phyloP scores from a whole-genome alignment of 2,888 invertebrate species.

The Hydropsyche betteni region DNA sequence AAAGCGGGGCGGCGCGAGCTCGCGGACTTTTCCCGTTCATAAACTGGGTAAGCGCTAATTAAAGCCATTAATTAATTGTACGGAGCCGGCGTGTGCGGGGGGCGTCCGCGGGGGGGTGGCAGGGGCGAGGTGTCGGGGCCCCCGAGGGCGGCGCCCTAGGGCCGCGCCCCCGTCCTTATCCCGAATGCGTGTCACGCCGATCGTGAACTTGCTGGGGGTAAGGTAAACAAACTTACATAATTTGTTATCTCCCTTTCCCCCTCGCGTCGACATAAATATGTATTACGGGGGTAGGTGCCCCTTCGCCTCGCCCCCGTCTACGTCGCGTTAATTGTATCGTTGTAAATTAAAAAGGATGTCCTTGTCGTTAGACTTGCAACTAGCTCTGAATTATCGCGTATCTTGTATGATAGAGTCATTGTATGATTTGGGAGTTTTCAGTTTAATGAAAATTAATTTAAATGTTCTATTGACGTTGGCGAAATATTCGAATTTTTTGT shows the following conservation, averaged over 20 bases:
- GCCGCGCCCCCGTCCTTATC: constrained; percentile 37
- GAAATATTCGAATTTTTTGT: too few species aligned
- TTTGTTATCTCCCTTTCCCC: constrained; percentile 45
- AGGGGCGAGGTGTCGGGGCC: constrained; percentile 23
- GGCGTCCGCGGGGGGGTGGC: constrained; percentile 1
- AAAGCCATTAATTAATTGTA: constrained; percentile 51
- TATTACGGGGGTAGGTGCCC: constrained; percentile 28
- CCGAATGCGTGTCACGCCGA: constrained; percentile 49
- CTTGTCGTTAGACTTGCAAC: background rate
- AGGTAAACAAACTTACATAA: constrained; percentile 49
- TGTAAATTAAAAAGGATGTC: constrained; percentile 33
- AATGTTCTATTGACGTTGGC: too few species aligned
- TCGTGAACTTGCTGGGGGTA: constrained; percentile 48
- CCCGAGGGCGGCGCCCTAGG: constrained; percentile 4
- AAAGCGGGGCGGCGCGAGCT: constrained; percentile 34
- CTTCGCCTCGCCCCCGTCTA: background rate
- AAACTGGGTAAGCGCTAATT: constrained; percentile 51
- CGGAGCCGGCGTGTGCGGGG: constrained; percentile 15
- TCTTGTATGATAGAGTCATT: too few species aligned
- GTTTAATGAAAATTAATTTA: too few species aligned
- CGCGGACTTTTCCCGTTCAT: constrained; percentile 49
- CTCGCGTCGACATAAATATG: constrained; percentile 40
- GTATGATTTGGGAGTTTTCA: too few species aligned
- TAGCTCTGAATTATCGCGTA: background rate
- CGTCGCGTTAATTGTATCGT: constrained; percentile 37